Conservation (phyloP, 2,888 invertebrate genomes). For the Hirudinaria manillensis region DNA sequence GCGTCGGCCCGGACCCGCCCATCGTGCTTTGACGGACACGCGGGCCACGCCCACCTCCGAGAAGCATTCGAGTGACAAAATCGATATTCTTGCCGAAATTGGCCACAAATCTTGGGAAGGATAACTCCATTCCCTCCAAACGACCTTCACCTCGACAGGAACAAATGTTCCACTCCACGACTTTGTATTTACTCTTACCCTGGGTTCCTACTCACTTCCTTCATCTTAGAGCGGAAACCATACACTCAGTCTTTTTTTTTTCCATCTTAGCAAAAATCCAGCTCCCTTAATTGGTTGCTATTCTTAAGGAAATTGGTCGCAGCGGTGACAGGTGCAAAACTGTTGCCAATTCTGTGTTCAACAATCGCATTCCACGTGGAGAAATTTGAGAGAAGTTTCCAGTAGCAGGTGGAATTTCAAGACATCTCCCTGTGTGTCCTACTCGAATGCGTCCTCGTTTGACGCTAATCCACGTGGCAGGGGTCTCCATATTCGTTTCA, state of each 20-base stretch:
- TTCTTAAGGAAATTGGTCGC: neutral
- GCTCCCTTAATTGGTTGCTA: constrained; percentile 13
- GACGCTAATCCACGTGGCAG: constrained; percentile 2
- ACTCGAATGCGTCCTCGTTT: neutral
- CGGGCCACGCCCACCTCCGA: neutral
- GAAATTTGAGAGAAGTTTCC: neutral
- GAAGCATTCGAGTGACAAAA: constrained; percentile 9
- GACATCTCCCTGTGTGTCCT: neutral
- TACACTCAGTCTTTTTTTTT: too few relatives aligned
- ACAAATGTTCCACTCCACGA: neutral
- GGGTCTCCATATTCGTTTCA: neutral
- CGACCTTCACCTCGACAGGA: neutral
- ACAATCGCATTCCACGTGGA: too few relatives aligned
- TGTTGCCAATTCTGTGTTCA: constrained; percentile 6
- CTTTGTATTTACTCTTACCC: too few relatives aligned
- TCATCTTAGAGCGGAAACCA: neutral
- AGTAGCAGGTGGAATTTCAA: constrained; percentile 1
- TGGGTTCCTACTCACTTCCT: neutral
- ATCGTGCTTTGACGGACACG: neutral
- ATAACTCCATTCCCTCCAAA: constrained; percentile 8
- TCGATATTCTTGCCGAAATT: constrained; percentile 6
- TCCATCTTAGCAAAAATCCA: neutral
- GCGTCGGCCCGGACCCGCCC: neutral
- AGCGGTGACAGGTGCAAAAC: constrained; percentile 8
- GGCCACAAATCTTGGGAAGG: constrained; percentile 2